Base-by-base conservation (phyloP, 92 coral and sea anemone genomes). In the Siderastrea siderea region DNA sequence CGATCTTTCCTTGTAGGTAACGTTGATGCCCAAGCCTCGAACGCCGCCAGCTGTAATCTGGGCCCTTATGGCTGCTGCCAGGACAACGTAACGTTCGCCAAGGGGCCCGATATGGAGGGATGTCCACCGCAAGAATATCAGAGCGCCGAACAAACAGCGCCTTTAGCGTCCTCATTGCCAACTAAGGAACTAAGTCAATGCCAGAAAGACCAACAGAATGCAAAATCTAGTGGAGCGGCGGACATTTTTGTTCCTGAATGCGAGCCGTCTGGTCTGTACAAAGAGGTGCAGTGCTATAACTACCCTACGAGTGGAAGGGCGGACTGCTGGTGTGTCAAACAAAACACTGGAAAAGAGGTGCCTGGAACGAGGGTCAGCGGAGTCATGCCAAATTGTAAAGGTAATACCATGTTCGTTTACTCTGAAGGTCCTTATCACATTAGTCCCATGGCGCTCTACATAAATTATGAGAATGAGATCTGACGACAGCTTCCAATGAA, bases 261-360 rank as follows among this genome's bases (percentile, higher is more conserved):
- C 65, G 91, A 92, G 48, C 80, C 83, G 6, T 89, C 93, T 48
- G 99, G 99, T 6, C 88, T 77, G 43, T 96, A 68, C 50, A 90
- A 91, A 44, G 92, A 92, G 64, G 85, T 96, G 0, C 99, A 96
- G 79, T 96, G 99, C 82, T 96, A 96, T 75, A 84, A 90, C 2
- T 96, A 68, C 60, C 92, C 97, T 44, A 89, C 77, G 50, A 88
- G 61, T 74, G 95, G 92, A 7, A 85, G 64, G 76, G 86, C 92
- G 1, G 93, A 87, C 68, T 97, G 99, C 50, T 97, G 99, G 99
- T 97, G 99, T 58, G 99, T 95, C 78, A 82, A 97, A 45, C 86
- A 89, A 57, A 88, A 90, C 57, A 84, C 93, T 10, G 99, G 99
- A n/a, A 84, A 79, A 12, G 98, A 97, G 80, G 57, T 86, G 45